Conservation (phyloP, 2,113 vertebrate genomes). For the Triplophysa dalaica region DNA sequence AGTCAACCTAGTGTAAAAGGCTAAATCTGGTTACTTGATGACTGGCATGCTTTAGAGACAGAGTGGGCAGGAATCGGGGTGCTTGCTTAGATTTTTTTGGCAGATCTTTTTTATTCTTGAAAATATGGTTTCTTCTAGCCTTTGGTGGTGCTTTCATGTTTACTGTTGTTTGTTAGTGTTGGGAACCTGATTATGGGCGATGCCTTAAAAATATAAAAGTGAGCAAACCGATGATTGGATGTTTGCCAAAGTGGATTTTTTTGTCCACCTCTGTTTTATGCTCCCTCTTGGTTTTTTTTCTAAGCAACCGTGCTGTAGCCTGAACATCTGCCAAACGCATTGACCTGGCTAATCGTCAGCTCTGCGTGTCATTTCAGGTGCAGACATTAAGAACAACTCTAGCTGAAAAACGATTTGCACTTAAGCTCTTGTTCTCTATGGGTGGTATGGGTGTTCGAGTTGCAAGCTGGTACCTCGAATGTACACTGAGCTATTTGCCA, state of each 20-base stretch:
- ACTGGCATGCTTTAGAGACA: neutral
- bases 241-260: slow-evolving; percentile 71
- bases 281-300: slow-evolving; percentile 54
- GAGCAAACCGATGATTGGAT: slow-evolving; percentile 64
- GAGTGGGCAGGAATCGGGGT: neutral
- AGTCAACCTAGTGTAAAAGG: neutral
- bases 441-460: slow-evolving; percentile 3
- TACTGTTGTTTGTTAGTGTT: neutral
- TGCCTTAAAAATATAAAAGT: slow-evolving; percentile 35
- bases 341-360: slow-evolving; percentile 68
- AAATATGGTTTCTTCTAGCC: neutral
- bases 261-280: slow-evolving; percentile 56
- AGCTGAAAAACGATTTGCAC: slow-evolving; percentile 60
- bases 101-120: neutral
- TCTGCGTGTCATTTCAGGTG: slow-evolving; percentile 65
- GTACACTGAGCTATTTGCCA: slow-evolving; percentile 36
- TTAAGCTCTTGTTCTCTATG: neutral
- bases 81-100: slow-evolving; percentile 12
- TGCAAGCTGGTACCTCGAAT: neutral
- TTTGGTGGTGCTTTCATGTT: neutral
- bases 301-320: slow-evolving; percentile 56
- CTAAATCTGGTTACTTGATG: neutral
- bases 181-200: slow-evolving; percentile 53
- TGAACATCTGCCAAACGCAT: slow-evolving; percentile 68
- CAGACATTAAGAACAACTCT: slow-evolving; percentile 66